Conservation (phyloP, 1,140 invertebrate species). For the Micrasema longulum region DNA sequence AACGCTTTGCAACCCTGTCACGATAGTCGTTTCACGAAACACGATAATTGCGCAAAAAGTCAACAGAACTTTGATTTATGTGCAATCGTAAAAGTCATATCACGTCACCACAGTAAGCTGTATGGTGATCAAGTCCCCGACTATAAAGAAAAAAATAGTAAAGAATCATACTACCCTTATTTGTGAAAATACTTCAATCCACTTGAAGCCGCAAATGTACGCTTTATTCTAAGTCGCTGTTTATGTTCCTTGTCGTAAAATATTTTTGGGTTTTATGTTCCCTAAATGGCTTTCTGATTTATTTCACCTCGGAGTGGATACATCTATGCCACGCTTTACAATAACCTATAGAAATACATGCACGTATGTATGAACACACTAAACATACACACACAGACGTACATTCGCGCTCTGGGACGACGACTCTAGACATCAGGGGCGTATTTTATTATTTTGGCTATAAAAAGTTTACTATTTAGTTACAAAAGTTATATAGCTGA, state of each 20-base stretch:
- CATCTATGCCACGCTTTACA: conserved; percentile 37
- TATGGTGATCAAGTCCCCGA: not conserved
- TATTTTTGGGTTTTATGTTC: conserved; percentile 44
- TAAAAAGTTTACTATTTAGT: too few relatives aligned
- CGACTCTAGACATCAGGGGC: too few relatives aligned
- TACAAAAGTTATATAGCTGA: too few relatives aligned
- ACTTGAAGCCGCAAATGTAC: conserved; percentile 26
- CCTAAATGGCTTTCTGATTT: conserved; percentile 51
- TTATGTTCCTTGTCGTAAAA: conserved; percentile 50
- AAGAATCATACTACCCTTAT: conserved; percentile 1
- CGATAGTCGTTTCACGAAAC: not conserved
- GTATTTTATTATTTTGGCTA: too few relatives aligned
- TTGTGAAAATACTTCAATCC: conserved; percentile 10
- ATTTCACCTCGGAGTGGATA: conserved; percentile 43
- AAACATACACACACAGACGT: too few relatives aligned
- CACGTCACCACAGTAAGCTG: conserved; percentile 17
- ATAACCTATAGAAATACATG: too few relatives aligned
- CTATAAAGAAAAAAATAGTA: conserved; percentile 39
- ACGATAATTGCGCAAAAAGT: conserved; percentile 5
- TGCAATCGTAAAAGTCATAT: conserved; percentile 25
- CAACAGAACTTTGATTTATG: conserved; percentile 22
- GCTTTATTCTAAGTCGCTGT: conserved; percentile 40
- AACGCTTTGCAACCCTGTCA: conserved; percentile 3
- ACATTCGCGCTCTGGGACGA: too few relatives aligned
- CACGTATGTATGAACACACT: too few relatives aligned